phyloP scores from a whole-genome alignment of 2,113 vertebrate genomes.

The Bombycilla garrulus region DNA sequence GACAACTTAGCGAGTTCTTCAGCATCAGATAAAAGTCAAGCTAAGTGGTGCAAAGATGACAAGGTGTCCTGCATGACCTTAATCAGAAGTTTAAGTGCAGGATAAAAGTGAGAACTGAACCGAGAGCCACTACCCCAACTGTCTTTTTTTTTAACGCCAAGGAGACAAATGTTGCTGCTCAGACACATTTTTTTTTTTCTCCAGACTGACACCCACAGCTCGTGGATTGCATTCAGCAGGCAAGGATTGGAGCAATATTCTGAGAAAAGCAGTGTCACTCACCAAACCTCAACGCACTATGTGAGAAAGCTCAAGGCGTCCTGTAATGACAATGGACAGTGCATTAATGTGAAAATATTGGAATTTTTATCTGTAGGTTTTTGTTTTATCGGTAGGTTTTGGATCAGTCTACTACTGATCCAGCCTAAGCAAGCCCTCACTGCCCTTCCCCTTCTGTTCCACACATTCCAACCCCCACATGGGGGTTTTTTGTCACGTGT shows the following conservation, averaged over 20 bases:
- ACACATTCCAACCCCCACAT: accelerated
- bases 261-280: neutral
- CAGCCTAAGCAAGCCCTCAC: neutral
- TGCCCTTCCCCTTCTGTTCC: neutral
- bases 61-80: neutral
- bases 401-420: neutral
- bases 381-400: neutral
- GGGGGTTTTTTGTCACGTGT: neutral
- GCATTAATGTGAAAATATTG: neutral
- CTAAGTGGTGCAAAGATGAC: neutral
- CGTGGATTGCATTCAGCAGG: neutral
- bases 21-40: neutral
- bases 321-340: neutral
- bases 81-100: conserved; percentile 14
- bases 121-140: neutral
- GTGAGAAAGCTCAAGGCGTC: neutral
- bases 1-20: neutral
- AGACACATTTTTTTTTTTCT: neutral
- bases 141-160: conserved; percentile 30
- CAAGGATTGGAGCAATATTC: neutral
- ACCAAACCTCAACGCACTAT: neutral
- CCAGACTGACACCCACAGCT: neutral
- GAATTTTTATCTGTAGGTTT: neutral
- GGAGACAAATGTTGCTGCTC: conserved; percentile 29
- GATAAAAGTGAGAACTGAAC: neutral